Base-by-base conservation (phyloP, 1,140 invertebrate genomes). In the Zaprionus capensis region DNA sequence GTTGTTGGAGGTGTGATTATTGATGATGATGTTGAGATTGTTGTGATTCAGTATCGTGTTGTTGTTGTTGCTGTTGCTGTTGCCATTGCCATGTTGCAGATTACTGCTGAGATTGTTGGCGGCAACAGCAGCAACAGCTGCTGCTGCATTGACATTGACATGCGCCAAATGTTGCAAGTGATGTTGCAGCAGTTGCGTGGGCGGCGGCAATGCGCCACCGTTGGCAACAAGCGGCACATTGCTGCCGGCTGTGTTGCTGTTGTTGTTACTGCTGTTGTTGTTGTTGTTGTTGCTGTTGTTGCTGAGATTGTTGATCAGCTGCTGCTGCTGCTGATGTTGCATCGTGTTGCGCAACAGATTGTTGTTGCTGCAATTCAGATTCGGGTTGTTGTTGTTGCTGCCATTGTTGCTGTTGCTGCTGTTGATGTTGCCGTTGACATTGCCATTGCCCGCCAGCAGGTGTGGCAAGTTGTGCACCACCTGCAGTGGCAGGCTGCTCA, bases 381-480 rank as follows among this genome's bases (percentile, higher is more conserved):
- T 88, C 61, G 71, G 57, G 20, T 76, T 71, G 56, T 22, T 81
- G 74, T 68, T 91, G 56, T 46, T 77, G 28, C 46, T 71, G 73
- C 58, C 62, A n/a, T 49, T 72, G 28, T 56, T 77, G 28, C 49
- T 77, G 17, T 49, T 72, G 28, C 49, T 71, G 46, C 24, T 85
- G 49, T 56, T 68, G 38, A 68, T 81, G 69, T 68, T 91, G 59
- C 28, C 64, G 22, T 34, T 76, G 49, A 51, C 65, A 68, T 69
- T 81, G 17, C 61, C 70, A 41, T 66, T 75, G 59, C 74, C 69
- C 41, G 65, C 70, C 71, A 92, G 49, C 71, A 92, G 80, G 69
- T 92, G 92, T 24, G 91, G 92, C 76, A 92, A 76, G 64, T 92
- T 92, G 61, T 92, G 88, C 20, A 92, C 91, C 58, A 92, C 91